Evolutionary conservation across 2,113 vertebrate species (phyloP), one percentile per base, ranked within the genome.

Genomic region (Albula glossodonta): DNA sequence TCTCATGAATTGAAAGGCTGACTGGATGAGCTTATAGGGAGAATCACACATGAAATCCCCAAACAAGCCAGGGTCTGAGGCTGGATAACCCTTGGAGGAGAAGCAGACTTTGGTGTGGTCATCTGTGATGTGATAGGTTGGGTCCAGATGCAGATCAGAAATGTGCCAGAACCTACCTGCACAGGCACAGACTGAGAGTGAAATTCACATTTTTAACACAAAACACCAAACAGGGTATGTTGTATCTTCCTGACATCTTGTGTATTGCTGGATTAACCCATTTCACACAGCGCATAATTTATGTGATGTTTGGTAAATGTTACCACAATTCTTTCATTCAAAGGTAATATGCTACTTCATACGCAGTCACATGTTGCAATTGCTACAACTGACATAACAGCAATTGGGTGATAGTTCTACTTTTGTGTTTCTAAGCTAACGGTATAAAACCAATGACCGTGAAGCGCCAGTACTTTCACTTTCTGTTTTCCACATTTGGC

Each of bases 151-250:
- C 89, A 99, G 95, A 91, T 99, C 98, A 0, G 97, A 97, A 87
- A 99, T 94, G 82, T 99, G 98, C 98, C 98, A 99, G 93, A 99
- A 99, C 83, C 97, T 93, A 50, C 96, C 98, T 99, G 94, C 83
- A 90, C 84, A 90, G 89, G 91, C 90, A 31, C 87, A 12, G 78
- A n/a, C n/a, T 9, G 8, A 25, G 5, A 31, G 22, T 74, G 19
- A 74, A 74, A 74, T 74, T 74, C 70, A 74, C 22, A 74, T 31
- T 8, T 5, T n/a, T 22, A 22, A 74, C 22, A 74, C 19, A 25
- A 9, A 74, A 25, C 31, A 31, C n/a, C 17, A 74, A 74, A 74
- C 70, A 2, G 9, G 4, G 31, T 2, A 22, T 22, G 5, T 2
- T 31, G 9, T 17, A n/a, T 10, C 25, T 25, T 31, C 70, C n/a